Conservation (phyloP, 2,113 vertebrate genomes). For the Dryoscopus gambensis region DNA sequence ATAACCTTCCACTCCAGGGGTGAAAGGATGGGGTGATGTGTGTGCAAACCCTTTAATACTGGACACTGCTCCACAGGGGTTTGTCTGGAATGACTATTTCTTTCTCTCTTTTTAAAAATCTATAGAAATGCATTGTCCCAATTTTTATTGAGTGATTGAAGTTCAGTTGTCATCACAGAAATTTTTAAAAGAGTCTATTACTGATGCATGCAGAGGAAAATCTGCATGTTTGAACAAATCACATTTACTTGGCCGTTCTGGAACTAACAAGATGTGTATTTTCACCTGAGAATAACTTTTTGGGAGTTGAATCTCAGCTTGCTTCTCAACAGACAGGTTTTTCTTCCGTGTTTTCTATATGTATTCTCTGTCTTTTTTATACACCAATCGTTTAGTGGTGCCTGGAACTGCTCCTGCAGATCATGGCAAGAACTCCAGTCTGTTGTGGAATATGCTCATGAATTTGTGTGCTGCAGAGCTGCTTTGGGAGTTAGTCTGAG, state of each 20-base stretch:
- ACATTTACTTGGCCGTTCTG: background rate
- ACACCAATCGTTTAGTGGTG: rapidly evolving
- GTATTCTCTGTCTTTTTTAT: background rate
- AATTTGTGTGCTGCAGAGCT: background rate
- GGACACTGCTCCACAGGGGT: background rate
- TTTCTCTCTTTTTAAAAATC: background rate
- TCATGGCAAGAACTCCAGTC: background rate
- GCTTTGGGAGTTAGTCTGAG: background rate
- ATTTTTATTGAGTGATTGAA: background rate
- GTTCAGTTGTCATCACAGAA: background rate
- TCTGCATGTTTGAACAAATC: background rate
- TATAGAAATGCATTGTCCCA: background rate
- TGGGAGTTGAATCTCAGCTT: background rate
- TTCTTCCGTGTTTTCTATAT: background rate
- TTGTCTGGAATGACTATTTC: background rate
- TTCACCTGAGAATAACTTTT: background rate
- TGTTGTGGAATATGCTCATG: background rate
- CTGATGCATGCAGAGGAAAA: background rate
- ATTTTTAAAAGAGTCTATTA: background rate
- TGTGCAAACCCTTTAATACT: background rate
- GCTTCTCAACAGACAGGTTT: background rate
- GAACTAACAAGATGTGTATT: background rate
- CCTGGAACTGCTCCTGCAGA: background rate
- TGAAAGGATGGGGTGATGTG: background rate
- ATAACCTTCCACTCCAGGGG: background rate